Percentiles rank a stretch among this genome's conserved stretches.
Evolutionary conservation across 2,113 vertebrate genomes (phyloP).

Genomic region (Leucopsar rothschildi): DNA sequence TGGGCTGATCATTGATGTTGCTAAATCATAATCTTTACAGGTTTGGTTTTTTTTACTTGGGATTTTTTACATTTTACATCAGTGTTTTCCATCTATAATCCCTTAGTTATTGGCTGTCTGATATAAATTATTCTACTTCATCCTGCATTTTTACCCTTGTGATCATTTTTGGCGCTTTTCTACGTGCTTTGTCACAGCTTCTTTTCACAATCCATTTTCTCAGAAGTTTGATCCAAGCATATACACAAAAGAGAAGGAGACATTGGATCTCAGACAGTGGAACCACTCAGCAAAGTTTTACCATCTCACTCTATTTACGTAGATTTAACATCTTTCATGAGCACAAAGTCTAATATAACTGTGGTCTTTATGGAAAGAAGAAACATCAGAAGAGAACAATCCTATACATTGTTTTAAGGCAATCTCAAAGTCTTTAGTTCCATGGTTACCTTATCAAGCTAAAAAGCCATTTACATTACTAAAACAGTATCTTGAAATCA

Average conservation of each 20-base stretch:
- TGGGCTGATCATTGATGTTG: not conserved
- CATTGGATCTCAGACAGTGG: fast-evolving
- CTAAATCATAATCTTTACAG: not conserved
- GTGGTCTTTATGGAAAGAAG: not conserved
- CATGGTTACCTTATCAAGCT: not conserved
- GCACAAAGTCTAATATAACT: not conserved
- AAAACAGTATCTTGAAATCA: not conserved
- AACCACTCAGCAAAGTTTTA: not conserved
- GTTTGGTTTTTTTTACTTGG: not conserved
- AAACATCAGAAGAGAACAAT: not conserved
- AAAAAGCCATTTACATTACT: not conserved
- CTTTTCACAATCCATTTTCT: not conserved
- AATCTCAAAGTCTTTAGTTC: not conserved
- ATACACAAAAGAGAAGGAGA: not conserved
- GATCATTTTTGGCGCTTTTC: not conserved
- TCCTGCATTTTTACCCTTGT: not conserved
- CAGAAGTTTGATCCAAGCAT: not conserved
- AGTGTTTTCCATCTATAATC: not conserved
- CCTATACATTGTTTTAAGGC: not conserved
- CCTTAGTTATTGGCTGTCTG: not conserved
- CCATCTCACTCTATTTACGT: not conserved
- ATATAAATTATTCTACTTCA: not conserved
- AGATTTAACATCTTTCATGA: not conserved
- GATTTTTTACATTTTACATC: not conserved
- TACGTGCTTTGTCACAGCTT: not conserved